phyloP scores from a whole-genome alignment of 2,888 invertebrate species.

The Geotrupes spiniger region DNA sequence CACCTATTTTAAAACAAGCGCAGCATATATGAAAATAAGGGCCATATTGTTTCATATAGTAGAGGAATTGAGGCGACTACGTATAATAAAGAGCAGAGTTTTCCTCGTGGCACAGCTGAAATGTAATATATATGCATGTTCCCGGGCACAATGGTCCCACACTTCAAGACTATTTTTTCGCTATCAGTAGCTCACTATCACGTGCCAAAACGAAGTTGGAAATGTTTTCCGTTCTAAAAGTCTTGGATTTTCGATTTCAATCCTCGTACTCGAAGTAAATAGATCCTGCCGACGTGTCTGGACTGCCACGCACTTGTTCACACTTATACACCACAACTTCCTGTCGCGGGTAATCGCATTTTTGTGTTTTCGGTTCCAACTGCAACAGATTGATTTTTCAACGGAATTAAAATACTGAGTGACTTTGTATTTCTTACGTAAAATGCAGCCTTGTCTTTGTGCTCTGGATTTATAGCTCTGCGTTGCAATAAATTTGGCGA shows the following conservation, averaged over 20 bases:
- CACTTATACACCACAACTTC: slow-evolving; percentile 20
- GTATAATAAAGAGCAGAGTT: background rate
- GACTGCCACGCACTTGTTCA: slow-evolving; percentile 26
- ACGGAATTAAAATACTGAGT: no score
- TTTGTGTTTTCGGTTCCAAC: no score
- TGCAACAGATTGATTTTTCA: no score
- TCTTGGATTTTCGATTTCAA: slow-evolving; percentile 42
- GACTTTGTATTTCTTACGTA: no score
- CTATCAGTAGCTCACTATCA: slow-evolving; percentile 33
- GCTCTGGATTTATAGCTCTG: no score
- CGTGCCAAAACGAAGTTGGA: slow-evolving; percentile 30
- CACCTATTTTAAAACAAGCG: no score
- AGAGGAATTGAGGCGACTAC: background rate
- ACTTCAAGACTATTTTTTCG: slow-evolving; percentile 35
- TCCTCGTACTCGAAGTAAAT: slow-evolving; percentile 41
- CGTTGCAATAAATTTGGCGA: no score
- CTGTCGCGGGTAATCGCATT: background rate
- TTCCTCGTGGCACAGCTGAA: slow-evolving; percentile 5
- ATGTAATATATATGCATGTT: slow-evolving; percentile 39
- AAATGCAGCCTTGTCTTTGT: no score
- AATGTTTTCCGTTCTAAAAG: slow-evolving; percentile 32
- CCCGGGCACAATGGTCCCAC: slow-evolving; percentile 28
- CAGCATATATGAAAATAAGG: background rate
- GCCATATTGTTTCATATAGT: slow-evolving; percentile 3
- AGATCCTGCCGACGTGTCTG: slow-evolving; percentile 41